Evolutionary conservation across 2,797 vertebrate genomes (phyloP), one percentile per base, ranked within the genome.

Genomic region (Psittacula echo): DNA sequence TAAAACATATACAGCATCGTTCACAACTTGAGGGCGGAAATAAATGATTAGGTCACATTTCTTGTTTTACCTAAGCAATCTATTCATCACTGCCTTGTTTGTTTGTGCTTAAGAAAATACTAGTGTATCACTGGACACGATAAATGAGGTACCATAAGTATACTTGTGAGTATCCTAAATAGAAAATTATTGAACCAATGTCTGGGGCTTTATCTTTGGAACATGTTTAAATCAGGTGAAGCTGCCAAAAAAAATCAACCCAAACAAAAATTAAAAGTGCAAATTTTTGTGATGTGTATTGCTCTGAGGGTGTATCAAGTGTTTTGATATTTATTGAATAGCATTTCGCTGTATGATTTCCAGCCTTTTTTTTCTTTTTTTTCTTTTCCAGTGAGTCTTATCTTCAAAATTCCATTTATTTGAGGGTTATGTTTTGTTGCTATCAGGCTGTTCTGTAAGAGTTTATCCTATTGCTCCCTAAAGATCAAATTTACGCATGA

Each of bases 371-470:
- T 34, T 39, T 10, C 4, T 39, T 56, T 58, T 58, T 30, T 27
- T 32, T n/a, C 4, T 22, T 34, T 24, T 58, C 56, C 56, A 34
- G 16, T 60, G 83, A 78, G 79, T 56, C 70, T 93, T 93, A 95
- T 93, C 91, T 91, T 93, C 70, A 94, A 91, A 96, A 94, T 84
- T 94, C 39, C 70, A 92, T 92, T 96, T 96, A 91, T 96, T 95
- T 67, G 67, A 90, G 87, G 41, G 50, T 66, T 95, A 53, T 95
- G 71, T 93, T 92, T 92, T 92, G 85, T 90, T 90, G 80, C 91
- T 95, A 94, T 96, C 85, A 86, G 72, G 30, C 91, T 81, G 58
- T 90, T 94, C 76, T 85, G 66, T 88, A 70, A 81, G 45, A 88
- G 66, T 87, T 92, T 95, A 88, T 95, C 89, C 76, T 81, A 42